Base-by-base conservation (phyloP, 2,113 vertebrate genomes). In the Hypomesus transpacificus region DNA sequence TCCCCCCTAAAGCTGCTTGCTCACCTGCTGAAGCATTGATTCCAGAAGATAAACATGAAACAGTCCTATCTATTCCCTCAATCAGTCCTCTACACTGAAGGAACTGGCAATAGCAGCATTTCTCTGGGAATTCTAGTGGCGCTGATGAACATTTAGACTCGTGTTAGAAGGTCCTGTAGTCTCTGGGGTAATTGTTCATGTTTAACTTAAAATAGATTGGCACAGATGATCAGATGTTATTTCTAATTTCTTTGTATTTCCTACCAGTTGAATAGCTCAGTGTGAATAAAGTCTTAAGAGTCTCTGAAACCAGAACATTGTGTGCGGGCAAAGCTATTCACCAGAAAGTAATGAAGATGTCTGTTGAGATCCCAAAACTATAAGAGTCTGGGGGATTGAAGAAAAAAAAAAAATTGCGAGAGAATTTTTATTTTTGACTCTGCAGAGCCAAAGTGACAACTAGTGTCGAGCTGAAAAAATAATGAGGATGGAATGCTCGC, bases 381-480 rank as follows among this genome's bases (percentile, higher is more conserved):
- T 69, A 59, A 66, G 70, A 76, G 76, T 77, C 58, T 80, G 76
- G 73, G 39, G 39, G 39, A 46, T 46, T 46, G 39, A 46, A 57
- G 34, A 69, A 64, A 64, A 70, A 74, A 74, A 73, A 72, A 69
- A 75, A 68, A 70, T 14, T 26, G 66, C 68, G 75, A 65, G 69
- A 69, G 65, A 59, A 80, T 81, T 79, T 84, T 85, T 90, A 87
- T 88, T 90, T 90, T 87, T 87, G 86, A 89, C 87, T 85, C 77
- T 54, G 74, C 80, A 70, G 77, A 86, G 86, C 79, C 77, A 85
- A 86, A 87, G 85, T 89, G 91, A 90, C 91, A 90, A 79, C 84
- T 79, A 81, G 79, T 86, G 86, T 84, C 77, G 71, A 34, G 82
- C 81, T 87, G 82, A 85, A 88, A 87, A 89, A 87, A 89, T 88